Conservation (phyloP, 2,797 vertebrate species). For the Coendou prehensilis region DNA sequence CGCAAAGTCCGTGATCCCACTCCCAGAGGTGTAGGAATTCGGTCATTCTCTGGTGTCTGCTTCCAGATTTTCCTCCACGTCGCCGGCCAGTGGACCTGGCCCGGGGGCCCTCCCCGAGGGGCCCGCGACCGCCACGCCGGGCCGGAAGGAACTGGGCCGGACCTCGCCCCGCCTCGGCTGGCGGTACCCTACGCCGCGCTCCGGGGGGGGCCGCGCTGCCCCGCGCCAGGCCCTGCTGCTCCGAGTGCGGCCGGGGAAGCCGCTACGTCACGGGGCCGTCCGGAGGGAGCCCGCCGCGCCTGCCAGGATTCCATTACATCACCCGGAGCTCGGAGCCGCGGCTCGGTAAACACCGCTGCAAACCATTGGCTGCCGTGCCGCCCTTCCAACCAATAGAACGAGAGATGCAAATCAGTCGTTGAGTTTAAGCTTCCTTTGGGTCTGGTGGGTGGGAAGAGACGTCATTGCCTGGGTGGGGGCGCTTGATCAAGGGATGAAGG, state of each 20-base stretch:
- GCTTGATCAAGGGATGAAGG: neutral
- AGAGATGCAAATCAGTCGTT: constrained; percentile 70
- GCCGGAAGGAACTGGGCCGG: constrained; percentile 53
- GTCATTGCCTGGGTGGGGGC: neutral
- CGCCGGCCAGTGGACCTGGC: neutral
- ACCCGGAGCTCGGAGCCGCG: neutral
- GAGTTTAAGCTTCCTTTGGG: neutral
- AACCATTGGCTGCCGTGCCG: constrained; percentile 71
- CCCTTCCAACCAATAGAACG: constrained; percentile 69
- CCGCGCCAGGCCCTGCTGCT: constrained; percentile 34
- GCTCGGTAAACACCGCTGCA: constrained; percentile 22
- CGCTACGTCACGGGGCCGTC: constrained; percentile 67
- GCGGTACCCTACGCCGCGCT: neutral
- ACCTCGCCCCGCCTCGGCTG: neutral
- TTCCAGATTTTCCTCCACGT: constrained; percentile 25
- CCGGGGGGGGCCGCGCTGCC: neutral
- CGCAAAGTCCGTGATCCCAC: neutral
- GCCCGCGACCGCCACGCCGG: neutral
- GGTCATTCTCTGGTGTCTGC: neutral
- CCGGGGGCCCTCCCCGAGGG: neutral
- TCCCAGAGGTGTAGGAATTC: constrained; percentile 40
- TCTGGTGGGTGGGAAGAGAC: neutral
- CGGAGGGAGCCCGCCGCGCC: neutral
- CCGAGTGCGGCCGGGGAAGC: constrained; percentile 77
- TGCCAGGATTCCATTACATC: constrained; percentile 81